These are phyloP conservation scores for Tolmerus cingulatus DNA, from an alignment of 2,888 invertebrate genomes.

Conservation along the genomic window DNA sequence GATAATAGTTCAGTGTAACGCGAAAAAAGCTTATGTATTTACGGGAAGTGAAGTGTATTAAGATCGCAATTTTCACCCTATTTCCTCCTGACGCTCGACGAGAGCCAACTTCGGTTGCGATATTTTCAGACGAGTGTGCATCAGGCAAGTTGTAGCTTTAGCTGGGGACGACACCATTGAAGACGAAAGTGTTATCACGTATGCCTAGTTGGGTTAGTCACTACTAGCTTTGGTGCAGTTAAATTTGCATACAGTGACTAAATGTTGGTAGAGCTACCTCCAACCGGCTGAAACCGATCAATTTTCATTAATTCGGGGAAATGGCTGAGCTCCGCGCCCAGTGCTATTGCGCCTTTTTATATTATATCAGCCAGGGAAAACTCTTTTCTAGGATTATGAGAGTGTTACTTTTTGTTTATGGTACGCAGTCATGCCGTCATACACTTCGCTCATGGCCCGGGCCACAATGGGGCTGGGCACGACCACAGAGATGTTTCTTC, in stretches of 20 bases:
- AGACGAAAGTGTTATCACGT: slow-evolving; percentile 24
- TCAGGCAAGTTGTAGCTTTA: not conserved
- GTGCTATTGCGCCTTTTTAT: not conserved
- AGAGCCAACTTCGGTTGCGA: not conserved
- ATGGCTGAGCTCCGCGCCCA: not conserved
- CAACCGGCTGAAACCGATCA: not conserved
- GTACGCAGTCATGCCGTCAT: slow-evolving; percentile 27
- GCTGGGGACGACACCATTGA: not conserved
- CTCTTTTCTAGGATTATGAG: not conserved
- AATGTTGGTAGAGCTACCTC: not conserved
- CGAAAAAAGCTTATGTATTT: slow-evolving; percentile 3
- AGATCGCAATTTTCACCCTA: not conserved
- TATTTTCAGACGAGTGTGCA: not conserved
- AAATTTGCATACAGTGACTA: not conserved
- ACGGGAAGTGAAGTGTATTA: not conserved
- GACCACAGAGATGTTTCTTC: not conserved
- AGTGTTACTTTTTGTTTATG: slow-evolving; percentile 15
- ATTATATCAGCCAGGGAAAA: not conserved
- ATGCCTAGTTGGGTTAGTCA: slow-evolving; percentile 8
- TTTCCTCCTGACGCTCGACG: not conserved
- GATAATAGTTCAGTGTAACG: not conserved
- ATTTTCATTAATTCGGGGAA: not conserved
- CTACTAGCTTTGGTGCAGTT: not conserved
- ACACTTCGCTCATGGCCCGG: not conserved
- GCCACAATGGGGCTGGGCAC: not conserved